phyloP scores from a whole-genome alignment of 2,113 vertebrate genomes.

The Plestiodon gilberti region DNA sequence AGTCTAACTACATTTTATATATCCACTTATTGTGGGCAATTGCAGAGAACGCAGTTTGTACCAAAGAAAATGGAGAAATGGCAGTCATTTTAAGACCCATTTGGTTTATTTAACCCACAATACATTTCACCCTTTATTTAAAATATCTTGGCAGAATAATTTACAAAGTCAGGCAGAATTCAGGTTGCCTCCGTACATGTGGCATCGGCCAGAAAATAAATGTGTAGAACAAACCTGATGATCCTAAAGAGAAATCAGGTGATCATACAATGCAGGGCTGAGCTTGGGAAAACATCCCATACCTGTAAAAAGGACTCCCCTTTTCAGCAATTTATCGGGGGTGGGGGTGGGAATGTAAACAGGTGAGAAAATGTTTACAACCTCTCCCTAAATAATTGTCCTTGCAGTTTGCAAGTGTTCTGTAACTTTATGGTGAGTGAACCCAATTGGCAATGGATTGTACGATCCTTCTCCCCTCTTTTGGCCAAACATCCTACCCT shows the following conservation, averaged over 20 bases:
- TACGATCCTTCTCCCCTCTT: background rate
- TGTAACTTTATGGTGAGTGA: background rate
- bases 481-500: background rate
- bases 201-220: background rate
- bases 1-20: constrained; percentile 10
- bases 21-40: constrained; percentile 28
- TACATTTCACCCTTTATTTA: constrained; percentile 1
- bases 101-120: background rate
- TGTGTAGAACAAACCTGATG: background rate
- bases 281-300: background rate
- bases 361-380: background rate
- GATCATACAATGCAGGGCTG: background rate
- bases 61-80: background rate
- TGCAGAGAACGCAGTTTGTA: constrained; percentile 13
- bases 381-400: no score
- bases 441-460: background rate
- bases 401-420: background rate
- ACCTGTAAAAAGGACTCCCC: background rate
- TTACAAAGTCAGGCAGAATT: background rate
- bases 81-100: background rate
- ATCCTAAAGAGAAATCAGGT: background rate
- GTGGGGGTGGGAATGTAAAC: no score
- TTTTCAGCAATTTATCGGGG: background rate
- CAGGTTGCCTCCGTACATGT: background rate
- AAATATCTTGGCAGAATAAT: background rate